A percentile compares a stretch with the other conserved stretches of the same genome.
Conservation (phyloP, 2,113 vertebrate species). For the Amblyopsis rosae region DNA sequence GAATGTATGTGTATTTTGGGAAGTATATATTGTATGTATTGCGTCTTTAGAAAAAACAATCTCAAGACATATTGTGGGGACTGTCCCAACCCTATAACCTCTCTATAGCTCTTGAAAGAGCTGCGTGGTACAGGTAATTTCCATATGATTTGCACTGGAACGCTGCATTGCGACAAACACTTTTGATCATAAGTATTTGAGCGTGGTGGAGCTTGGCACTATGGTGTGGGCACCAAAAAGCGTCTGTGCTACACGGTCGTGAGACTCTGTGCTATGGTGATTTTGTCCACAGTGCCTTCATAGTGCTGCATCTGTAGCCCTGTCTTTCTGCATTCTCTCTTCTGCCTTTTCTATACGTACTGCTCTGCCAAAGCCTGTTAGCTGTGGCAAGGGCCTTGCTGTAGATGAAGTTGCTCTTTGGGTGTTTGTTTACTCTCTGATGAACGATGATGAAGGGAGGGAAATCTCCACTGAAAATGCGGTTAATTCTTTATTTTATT, state of each 20-base stretch:
- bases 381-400: no score
- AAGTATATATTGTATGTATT: no score
- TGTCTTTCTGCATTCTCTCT: conserved; percentile 5
- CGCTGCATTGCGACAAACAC: conserved; percentile 32
- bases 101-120: neutral
- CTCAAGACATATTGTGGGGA: neutral
- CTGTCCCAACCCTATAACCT: neutral
- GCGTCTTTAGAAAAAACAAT: neutral
- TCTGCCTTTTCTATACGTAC: no score
- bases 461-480: no score
- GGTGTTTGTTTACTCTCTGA: no score
- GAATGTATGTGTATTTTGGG: no score
- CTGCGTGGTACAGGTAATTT: conserved; percentile 11
- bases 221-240: conserved; percentile 12
- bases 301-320: conserved; percentile 23
- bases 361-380: neutral
- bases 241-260: neutral
- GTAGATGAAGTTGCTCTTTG: no score
- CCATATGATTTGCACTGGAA: conserved; percentile 9
- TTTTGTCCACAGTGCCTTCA: conserved; percentile 26
- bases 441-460: no score
- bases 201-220: conserved; percentile 11
- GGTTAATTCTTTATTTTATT: no score
- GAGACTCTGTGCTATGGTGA: conserved; percentile 19
- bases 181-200: conserved; percentile 31